Evolutionary conservation across 23 tunicate genomes (phyloP), one percentile per base, ranked within the genome.

Genomic region (Botrylloides violaceus): DNA sequence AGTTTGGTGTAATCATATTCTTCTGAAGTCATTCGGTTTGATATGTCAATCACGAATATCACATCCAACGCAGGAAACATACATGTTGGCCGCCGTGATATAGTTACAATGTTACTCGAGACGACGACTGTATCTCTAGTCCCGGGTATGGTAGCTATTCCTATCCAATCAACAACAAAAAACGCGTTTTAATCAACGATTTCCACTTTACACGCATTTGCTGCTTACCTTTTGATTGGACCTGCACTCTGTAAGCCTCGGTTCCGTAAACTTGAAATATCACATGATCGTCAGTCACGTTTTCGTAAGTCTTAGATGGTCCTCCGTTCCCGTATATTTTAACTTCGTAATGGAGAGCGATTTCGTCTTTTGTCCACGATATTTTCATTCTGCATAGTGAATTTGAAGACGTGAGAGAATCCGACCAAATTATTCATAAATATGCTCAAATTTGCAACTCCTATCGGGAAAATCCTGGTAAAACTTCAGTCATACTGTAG

Each of bases 301-400:
- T 68, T 37, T 68, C 58, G 29, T 37, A 68, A 5, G 36, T 32
- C 32, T 23, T 20, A 4, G 47, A 4, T 4, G 74, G 74, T 37
- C 37, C n/a, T 24, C 28, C 26, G 21, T 36, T 19, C 4, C 74
- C 74, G 56, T 43, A 5, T 2, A 21, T 23, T 6, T 19, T 35
- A 21, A 68, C 37, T 24, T 39, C 58, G 57, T 68, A 68, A 22
- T 68, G 57, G n/a, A 37, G 47, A 19, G 74, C 74, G 19, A 23
- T 43, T 37, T 37, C 58, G 58, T 68, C 37, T 3, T 68, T 68
- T 2, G 21, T 15, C 74, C 74, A 68, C 12, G 74, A 31, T 4
- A 36, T 22, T 36, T 68, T 68, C 56, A 68, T 39, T 68, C 74
- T 68, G 43, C 21, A 30, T 24, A 32, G 29, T 15, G 21, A 30